These are phyloP conservation scores for Aspidoscelis tigris DNA, from an alignment of 2,113 vertebrate species.

Conservation along the genomic window DNA sequence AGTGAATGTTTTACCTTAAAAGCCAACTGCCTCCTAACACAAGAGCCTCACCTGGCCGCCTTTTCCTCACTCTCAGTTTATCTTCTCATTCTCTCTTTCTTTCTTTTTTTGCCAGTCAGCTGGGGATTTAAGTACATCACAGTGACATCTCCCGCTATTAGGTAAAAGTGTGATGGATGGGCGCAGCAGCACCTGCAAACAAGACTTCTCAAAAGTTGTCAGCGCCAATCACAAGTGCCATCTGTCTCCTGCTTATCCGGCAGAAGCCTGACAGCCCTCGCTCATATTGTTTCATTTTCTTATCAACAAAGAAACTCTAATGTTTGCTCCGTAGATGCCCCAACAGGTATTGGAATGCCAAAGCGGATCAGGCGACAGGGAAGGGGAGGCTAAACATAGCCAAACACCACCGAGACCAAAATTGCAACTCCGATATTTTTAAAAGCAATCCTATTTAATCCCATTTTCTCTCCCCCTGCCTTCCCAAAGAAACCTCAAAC, in stretches of 20 bases:
- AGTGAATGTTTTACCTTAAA: neutral
- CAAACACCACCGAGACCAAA: neutral
- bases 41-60: conserved; percentile 6
- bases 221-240: conserved; percentile 71
- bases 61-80: conserved; percentile 38
- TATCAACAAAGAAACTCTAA: conserved; percentile 66
- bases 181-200: conserved; percentile 74
- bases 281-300: conserved; percentile 71
- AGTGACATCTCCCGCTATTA: conserved; percentile 77
- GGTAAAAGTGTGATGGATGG: conserved; percentile 84
- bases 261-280: conserved; percentile 68
- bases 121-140: conserved; percentile 59
- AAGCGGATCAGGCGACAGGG: neutral
- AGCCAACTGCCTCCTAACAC: neutral
- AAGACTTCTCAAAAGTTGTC: conserved; percentile 77
- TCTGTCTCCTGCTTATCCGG: conserved; percentile 80
- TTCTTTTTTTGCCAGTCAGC: conserved; percentile 26
- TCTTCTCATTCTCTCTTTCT: neutral
- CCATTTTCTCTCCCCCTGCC: neutral
- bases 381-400: neutral
- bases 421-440: neutral
- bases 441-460: neutral
- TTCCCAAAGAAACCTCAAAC: neutral
- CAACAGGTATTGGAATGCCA: conserved; percentile 8
- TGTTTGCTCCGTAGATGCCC: conserved; percentile 49